Evolutionary conservation across 1,140 invertebrate genomes (phyloP).

Genomic region (Camponotus floridanus): DNA sequence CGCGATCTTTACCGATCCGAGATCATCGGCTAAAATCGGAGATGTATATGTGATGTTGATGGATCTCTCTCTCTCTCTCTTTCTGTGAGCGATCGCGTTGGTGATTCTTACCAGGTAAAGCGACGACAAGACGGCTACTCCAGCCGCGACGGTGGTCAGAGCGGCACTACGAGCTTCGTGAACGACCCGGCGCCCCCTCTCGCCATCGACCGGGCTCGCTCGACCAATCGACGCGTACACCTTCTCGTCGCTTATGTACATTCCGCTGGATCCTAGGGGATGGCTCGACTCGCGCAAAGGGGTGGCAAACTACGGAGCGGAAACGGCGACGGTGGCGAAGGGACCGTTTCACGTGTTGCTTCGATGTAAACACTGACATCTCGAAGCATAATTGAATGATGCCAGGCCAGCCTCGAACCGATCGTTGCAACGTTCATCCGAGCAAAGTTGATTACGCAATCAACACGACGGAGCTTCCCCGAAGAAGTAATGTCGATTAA

Average conservation of each 20-base stretch:
- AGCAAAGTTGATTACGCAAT: conserved; percentile 30
- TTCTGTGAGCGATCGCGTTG: background rate
- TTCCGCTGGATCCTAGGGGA: conserved; percentile 72
- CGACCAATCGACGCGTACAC: conserved; percentile 71
- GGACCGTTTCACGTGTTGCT: conserved; percentile 73
- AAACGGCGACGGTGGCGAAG: conserved; percentile 11
- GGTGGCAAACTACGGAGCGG: conserved; percentile 11
- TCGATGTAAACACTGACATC: conserved; percentile 69
- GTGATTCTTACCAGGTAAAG: background rate
- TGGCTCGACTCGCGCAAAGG: conserved; percentile 48
- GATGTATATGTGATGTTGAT: background rate
- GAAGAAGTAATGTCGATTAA: background rate
- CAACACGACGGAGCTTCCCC: background rate
- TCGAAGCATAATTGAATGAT: conserved; percentile 44
- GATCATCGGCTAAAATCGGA: background rate
- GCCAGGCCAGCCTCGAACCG: background rate
- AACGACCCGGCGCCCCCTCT: conserved; percentile 73
- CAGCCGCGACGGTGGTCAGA: conserved; percentile 72
- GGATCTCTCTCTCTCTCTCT: too few relatives aligned
- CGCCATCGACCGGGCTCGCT: conserved; percentile 72
- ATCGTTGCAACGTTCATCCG: background rate
- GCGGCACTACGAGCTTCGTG: conserved; percentile 76
- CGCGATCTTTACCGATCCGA: background rate
- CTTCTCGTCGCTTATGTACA: conserved; percentile 63
- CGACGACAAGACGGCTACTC: background rate